phyloP scores from a whole-genome alignment of 2,888 invertebrate genomes.

The Chalcosyrphus nemorum region DNA sequence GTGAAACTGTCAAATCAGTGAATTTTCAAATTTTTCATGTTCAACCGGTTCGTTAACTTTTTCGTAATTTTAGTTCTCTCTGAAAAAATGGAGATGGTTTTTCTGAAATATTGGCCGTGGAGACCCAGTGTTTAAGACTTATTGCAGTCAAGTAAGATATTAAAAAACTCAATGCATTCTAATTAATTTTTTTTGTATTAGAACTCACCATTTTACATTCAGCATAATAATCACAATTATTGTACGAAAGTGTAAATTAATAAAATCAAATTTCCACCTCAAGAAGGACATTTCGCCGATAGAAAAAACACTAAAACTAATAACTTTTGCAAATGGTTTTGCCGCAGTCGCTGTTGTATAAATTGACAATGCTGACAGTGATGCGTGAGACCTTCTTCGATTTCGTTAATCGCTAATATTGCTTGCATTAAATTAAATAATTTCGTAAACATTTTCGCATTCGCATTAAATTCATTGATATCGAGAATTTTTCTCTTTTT shows the following conservation, averaged over 20 bases:
- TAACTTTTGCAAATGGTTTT: conserved; percentile 42
- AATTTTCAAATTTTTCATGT: no score
- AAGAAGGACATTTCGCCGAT: conserved; percentile 70
- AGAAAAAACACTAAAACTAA: conserved; percentile 46
- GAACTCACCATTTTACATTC: conserved; percentile 66
- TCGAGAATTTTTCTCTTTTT: conserved; percentile 24
- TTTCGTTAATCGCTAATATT: conserved; percentile 49
- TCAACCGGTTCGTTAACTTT: no score
- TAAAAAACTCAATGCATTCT: background rate
- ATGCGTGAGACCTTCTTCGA: conserved; percentile 5
- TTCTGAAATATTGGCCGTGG: no score
- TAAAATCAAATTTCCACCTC: conserved; percentile 69
- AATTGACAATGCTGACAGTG: conserved; percentile 24
- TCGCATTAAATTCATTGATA: conserved; percentile 62
- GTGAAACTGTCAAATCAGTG: no score
- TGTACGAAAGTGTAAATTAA: conserved; percentile 60
- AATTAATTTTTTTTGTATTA: background rate
- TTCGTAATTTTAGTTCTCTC: no score
- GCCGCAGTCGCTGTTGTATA: conserved; percentile 33
- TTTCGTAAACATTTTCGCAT: conserved; percentile 67
- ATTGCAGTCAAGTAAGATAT: no score
- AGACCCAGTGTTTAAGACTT: no score
- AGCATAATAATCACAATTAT: conserved; percentile 68
- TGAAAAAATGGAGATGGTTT: no score
- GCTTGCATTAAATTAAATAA: conserved; percentile 51